Evolutionary conservation across 1,140 invertebrate species (phyloP), one percentile per base, ranked within the genome.

Genomic region (Papilio helenus): DNA sequence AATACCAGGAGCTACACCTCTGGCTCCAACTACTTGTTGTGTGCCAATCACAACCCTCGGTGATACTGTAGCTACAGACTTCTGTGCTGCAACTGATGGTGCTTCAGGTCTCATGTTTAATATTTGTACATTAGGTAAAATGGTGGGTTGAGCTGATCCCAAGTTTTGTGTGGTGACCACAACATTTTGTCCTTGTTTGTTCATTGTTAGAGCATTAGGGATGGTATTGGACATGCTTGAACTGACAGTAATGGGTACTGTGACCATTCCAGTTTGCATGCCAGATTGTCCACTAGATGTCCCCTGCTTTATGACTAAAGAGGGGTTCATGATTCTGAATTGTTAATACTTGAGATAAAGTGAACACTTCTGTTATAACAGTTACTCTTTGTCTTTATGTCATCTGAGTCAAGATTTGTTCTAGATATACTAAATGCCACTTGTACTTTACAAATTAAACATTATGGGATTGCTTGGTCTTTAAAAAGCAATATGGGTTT

Each of bases 71-170:
- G 96, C 96, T 79, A 96, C 96, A 71, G 96, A 96, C 90, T 98
- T 98, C 87, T 97, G 97, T 79, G 96, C 96, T n/a, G 96, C 95
- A 79, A 96, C 96, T 79, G 95, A 92, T 29, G 97, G 96, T 65
- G 96, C 95, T 76, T 95, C 96, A 8, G 97, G 96, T 82, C 97
- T 95, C 95, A 98, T 96, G 95, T 98, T 98, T 74, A 98, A 95
- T 89, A 98, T 97, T 92, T 98, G 97, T 83, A 98, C 97, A 95
- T 97, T 97, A 81, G 96, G 96, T 79, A 97, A 94, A 87, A 97
- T 96, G 78, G 96, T 94, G 16, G 95, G 95, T 76, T 96, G 96
- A 71, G 95, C 94, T 79, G 95, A 95, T 61, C 95, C 95, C 80
- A 96, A 94, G 39, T 95, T 95, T 85, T 96, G 96, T 76, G 95